Evolutionary conservation across 2,797 vertebrate genomes (phyloP).

Genomic region (Diplodus puntazzo): DNA sequence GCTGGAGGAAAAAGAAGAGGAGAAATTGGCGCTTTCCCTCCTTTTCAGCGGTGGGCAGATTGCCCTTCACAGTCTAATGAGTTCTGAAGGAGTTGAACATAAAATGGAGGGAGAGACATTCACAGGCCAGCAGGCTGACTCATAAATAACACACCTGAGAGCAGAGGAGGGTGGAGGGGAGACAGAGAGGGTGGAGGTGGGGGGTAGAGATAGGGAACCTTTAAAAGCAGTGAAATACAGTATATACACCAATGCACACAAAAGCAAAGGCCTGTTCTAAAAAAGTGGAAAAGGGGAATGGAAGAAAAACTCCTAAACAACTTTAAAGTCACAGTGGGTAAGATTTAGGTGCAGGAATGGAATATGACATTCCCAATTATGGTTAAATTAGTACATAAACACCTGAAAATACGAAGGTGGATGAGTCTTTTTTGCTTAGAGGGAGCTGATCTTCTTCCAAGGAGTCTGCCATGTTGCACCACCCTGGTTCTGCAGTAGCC

Average conservation of each 20-base stretch:
- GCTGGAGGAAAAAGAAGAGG: constrained; percentile 27
- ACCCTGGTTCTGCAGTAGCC: neutral
- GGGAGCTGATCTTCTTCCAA: no score
- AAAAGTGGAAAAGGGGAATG: neutral
- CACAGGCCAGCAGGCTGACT: constrained; percentile 73
- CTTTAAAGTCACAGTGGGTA: no score
- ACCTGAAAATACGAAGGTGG: no score
- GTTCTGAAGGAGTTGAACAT: constrained; percentile 76
- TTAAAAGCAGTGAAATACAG: constrained; percentile 54
- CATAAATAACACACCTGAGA: constrained; percentile 82
- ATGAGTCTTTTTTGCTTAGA: no score
- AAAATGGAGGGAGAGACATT: constrained; percentile 78
- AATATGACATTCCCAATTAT: no score
- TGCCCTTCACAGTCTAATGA: constrained; percentile 84
- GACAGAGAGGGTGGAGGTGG: constrained; percentile 8
- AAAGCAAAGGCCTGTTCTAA: constrained; percentile 33
- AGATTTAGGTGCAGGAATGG: constrained; percentile 1
- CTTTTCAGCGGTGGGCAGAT: constrained; percentile 66
- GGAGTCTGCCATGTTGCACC: no score
- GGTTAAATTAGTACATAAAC: no score
- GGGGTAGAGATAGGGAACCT: constrained; percentile 48
- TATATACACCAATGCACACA: constrained; percentile 54
- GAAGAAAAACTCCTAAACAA: neutral
- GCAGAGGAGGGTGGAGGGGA: constrained; percentile 22
- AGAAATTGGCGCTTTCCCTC: constrained; percentile 63